Evolutionary conservation across 2,113 vertebrate genomes (phyloP), one percentile per base, ranked within the genome.

Genomic region (Cyphomyrus discorhynchus): DNA sequence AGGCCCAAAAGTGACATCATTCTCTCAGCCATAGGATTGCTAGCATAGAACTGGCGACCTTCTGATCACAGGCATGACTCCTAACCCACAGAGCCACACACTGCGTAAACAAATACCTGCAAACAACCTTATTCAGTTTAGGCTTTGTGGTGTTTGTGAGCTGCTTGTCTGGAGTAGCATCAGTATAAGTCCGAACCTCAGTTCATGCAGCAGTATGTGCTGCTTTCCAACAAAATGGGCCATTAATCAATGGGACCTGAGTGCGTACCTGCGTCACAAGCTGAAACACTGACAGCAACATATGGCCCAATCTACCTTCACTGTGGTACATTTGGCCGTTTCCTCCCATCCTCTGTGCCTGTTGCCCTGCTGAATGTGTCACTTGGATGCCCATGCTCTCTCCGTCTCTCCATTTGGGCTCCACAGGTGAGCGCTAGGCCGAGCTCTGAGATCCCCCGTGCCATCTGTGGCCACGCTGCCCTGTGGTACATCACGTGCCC

Each of bases 381-480:
- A 31, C 86, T 87, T 87, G 86, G 52, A 87, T 87, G 50, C 15
- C 50, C 35, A 8, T 53, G 50, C n/a, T 77, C 62, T 74, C 62
- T 35, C 66, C 56, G 8, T 77, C 46, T 88, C 46, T 49, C 49
- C 74, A 50, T 49, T 53, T 45, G 39, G 74, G 77, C 88, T 58
- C 88, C 88, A 50, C 88, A 58, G 88, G 88, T 80, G 88, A 58
- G 50, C 19, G 52, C 49, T 31, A 7, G 50, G 74, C 77, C 35
- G 19, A 46, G 77, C 50, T 49, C 62, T 10, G 88, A 83, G 35
- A 15, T 6, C 9, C n/a, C 88, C 50, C 8, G 35, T 42, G 35
- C 88, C 88, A 89, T 89, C 88, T 89, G 88, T 58, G 77, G 74
- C 70, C 66, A 5, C 27, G 70, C 66, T 42, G 21, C 88, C 70